Evolutionary conservation across 2,797 vertebrate genomes (phyloP), one percentile per base, ranked within the genome.

Genomic region (Chromobotia macracanthus): DNA sequence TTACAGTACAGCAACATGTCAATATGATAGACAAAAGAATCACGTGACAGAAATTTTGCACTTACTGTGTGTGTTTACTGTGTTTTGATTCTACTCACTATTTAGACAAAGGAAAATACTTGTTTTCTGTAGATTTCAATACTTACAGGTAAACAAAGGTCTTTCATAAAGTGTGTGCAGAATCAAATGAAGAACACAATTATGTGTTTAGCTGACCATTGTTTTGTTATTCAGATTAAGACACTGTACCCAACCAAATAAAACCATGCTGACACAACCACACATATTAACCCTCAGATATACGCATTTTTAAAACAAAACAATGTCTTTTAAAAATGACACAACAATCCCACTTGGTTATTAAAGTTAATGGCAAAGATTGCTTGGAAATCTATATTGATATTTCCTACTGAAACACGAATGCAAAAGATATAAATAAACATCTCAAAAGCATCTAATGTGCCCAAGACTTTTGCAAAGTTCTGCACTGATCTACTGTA

Each of bases 141-240:
- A 28, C 28, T 4, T 28, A 28, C 28, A 28, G 28, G 28, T 28
- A 2, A 28, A 28, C 28, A 28, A 28, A 28, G 4, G 38, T 38
- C 38, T 38, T 38, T 38, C 38, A 38, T 38, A 38, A 38, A 38
- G 38, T 9, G 8, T 38, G 5, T 38, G 65, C 18, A 15, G 3
- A 38, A 31, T 28, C 61, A 15, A 48, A 48, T 48, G 46, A 16
- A 9, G 41, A 10, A 44, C 9, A 44, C 7, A 9, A 44, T 44
- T 44, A 2, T 48, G 46, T 48, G 46, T 18, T 28, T 28, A 28
- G 28, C 28, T 28, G 28, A 28, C 28, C 28, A 28, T 28, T 28
- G 28, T 28, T 63, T 15, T 64, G 61, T 31, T 64, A 35, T 64
- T 64, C 13, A 64, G 61, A 64, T 64, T 64, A 35, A 64, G n/a